Evolutionary conservation across 2,113 vertebrate species (phyloP).

Genomic region (Nycticryphes semicollaris): DNA sequence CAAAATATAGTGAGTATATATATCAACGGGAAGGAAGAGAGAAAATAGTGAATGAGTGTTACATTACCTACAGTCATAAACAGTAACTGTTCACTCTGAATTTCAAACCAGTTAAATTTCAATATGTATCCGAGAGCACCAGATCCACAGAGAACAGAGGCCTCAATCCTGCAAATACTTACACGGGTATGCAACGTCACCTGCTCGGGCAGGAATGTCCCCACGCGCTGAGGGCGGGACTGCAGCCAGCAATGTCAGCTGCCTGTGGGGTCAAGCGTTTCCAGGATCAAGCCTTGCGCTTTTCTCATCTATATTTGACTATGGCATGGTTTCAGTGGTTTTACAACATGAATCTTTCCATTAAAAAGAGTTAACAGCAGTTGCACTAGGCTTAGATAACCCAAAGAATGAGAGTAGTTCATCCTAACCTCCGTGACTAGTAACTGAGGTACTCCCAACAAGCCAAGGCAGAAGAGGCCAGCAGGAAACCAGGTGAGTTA

Average conservation of each 20-base stretch:
- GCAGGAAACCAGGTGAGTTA: conserved; percentile 6
- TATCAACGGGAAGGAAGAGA: conserved; percentile 48
- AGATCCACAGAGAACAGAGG: background rate
- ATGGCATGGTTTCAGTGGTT: background rate
- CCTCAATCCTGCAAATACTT: conserved; percentile 41
- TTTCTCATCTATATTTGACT: background rate
- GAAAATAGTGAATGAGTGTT: conserved; percentile 43
- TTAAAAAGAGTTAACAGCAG: background rate
- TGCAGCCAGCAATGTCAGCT: background rate
- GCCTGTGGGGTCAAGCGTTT: conserved; percentile 6
- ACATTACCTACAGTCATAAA: conserved; percentile 45
- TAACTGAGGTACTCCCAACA: background rate
- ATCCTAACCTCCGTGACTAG: background rate
- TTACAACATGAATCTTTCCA: background rate
- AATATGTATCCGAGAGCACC: background rate
- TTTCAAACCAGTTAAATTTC: conserved; percentile 26
- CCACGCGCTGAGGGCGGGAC: background rate
- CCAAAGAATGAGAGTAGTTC: background rate
- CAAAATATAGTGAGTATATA: conserved; percentile 47
- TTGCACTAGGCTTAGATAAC: conserved; percentile 16
- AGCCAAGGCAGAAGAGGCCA: background rate
- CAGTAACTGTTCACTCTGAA: conserved; percentile 12
- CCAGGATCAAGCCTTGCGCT: conserved; percentile 15
- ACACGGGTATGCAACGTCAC: background rate
- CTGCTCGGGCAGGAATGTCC: background rate